phyloP scores from a whole-genome alignment of 2,113 vertebrate species.

The Cariama cristata region DNA sequence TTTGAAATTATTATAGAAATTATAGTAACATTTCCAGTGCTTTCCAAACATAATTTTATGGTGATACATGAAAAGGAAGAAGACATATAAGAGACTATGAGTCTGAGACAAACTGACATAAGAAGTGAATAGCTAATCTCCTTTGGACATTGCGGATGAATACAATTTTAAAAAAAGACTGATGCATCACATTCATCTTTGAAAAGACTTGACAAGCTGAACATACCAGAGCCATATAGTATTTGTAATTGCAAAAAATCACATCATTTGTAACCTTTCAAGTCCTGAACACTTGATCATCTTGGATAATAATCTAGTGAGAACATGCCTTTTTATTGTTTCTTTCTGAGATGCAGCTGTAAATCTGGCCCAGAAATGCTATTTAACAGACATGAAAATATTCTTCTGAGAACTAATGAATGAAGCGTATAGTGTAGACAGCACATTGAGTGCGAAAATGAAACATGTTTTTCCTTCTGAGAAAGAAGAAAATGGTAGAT shows the following conservation, averaged over 20 bases:
- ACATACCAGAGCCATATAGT: background rate
- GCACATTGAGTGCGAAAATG: background rate
- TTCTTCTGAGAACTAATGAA: background rate
- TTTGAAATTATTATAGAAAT: background rate
- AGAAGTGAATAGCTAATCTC: background rate
- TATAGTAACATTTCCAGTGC: background rate
- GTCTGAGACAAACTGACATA: background rate
- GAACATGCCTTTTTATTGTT: background rate
- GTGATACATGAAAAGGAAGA: background rate
- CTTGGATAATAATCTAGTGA: background rate
- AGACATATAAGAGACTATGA: background rate
- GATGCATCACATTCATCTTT: background rate
- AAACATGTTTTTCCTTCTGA: background rate
- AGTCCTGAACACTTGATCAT: background rate
- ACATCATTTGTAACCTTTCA: background rate
- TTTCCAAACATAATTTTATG: background rate
- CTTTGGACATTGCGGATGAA: background rate
- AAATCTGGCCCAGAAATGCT: background rate
- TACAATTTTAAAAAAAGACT: background rate
- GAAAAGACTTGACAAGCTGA: background rate
- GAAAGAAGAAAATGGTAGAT: background rate
- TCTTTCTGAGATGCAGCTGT: background rate
- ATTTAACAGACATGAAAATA: background rate
- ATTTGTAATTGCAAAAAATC: background rate
- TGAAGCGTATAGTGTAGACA: background rate